Conservation (phyloP, 2,888 invertebrate genomes). For the Steinernema scapterisci region DNA sequence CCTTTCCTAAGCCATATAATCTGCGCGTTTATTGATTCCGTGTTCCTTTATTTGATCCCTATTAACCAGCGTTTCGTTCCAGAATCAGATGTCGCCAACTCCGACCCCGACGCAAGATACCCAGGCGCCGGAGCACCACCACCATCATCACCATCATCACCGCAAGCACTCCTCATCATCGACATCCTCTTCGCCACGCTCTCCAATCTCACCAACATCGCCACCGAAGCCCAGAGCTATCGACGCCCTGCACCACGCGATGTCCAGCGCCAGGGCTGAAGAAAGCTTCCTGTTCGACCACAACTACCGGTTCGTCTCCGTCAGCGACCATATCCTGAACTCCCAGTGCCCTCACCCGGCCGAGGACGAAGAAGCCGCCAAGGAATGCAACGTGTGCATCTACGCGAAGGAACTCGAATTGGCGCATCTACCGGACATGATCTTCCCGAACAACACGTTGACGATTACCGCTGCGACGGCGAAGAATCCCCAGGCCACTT, state of each 20-base stretch:
- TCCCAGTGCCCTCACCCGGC: neutral
- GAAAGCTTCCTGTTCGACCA: constrained; percentile 35
- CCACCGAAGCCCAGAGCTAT: neutral
- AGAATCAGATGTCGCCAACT: neutral
- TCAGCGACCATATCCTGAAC: constrained; percentile 52
- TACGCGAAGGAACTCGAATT: constrained; percentile 52
- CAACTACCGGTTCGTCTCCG: constrained; percentile 40
- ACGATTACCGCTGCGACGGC: constrained; percentile 73
- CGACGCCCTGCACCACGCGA: constrained; percentile 1
- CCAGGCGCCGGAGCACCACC: neutral
- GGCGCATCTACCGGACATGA: constrained; percentile 84
- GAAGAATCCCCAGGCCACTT: constrained; percentile 64
- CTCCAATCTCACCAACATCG: neutral
- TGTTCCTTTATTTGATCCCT: too few relatives aligned
- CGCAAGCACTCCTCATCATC: neutral
- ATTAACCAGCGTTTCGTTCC: neutral
- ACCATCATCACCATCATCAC: constrained; percentile 5
- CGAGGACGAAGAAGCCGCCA: neutral
- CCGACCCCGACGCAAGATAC: neutral
- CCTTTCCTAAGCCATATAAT: too few relatives aligned
- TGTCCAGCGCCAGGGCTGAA: constrained; percentile 24
- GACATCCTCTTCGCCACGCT: neutral
- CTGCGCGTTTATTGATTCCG: too few relatives aligned
- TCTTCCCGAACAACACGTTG: constrained; percentile 88
- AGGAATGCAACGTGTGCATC: constrained; percentile 51